A percentile compares a stretch with the other conserved stretches of the same genome.
phyloP scores from a whole-genome alignment of 2,888 invertebrate species.

The Opisthograptis luteolata region DNA sequence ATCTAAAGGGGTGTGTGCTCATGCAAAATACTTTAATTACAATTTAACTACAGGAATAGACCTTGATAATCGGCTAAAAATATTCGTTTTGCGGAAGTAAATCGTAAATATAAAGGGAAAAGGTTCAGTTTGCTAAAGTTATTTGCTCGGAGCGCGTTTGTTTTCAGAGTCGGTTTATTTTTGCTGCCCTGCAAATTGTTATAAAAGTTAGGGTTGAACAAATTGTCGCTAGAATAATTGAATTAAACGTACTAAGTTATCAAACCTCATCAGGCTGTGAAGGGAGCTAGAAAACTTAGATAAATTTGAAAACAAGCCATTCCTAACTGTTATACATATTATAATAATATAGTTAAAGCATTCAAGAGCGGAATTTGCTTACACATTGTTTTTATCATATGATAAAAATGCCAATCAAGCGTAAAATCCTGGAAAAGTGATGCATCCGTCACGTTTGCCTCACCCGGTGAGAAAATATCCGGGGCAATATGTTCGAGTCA shows the following conservation, averaged over 20 bases:
- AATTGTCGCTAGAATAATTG: background rate
- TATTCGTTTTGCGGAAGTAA: slow-evolving; percentile 21
- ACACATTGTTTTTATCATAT: background rate
- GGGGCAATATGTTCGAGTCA: slow-evolving; percentile 52
- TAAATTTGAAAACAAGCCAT: no score
- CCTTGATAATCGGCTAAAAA: slow-evolving; percentile 22
- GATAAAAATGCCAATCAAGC: slow-evolving; percentile 36
- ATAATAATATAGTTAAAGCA: no score
- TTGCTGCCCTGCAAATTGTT: background rate
- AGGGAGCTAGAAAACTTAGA: no score
- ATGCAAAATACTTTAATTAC: slow-evolving; percentile 36
- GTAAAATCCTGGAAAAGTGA: slow-evolving; percentile 32
- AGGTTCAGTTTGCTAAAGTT: slow-evolving; percentile 4
- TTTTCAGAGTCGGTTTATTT: background rate
- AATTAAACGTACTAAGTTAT: no score
- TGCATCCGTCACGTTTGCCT: slow-evolving; percentile 43
- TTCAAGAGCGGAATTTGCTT: no score
- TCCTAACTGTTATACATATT: background rate
- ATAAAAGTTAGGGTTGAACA: background rate
- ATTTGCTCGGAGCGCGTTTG: background rate
- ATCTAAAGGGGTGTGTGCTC: slow-evolving; percentile 15
- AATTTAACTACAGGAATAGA: slow-evolving; percentile 18
- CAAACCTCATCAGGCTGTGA: no score
- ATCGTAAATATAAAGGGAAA: slow-evolving; percentile 8
- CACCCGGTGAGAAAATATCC: slow-evolving; percentile 50